A percentile compares a stretch with the other conserved stretches of the same genome.
These are phyloP conservation scores for Neosilurus hyrtlii DNA, from an alignment of 2,797 vertebrate genomes.

Conservation along the genomic window DNA sequence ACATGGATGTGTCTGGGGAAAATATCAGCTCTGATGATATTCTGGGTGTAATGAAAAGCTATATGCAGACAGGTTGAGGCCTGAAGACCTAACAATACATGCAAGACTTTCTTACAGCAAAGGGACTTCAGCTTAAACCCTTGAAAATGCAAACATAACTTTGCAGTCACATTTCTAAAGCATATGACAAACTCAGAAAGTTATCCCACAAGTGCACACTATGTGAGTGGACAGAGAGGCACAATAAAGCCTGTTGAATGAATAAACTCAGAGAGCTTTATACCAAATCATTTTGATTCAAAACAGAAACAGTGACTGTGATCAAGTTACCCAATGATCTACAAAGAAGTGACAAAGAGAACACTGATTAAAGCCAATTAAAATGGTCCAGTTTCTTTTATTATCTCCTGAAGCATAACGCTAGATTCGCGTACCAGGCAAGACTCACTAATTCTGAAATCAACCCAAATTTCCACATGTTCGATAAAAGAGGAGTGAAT, in stretches of 20 bases:
- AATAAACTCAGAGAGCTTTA: not conserved
- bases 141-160: not conserved
- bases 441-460: not conserved
- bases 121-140: not conserved
- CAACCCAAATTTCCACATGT: not conserved
- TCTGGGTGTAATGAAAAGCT: not conserved
- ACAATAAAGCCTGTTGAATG: not conserved
- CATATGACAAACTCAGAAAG: not conserved
- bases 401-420: not conserved
- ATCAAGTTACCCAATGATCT: not conserved
- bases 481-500: not conserved
- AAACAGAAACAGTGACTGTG: not conserved
- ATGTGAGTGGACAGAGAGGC: not conserved
- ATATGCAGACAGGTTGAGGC: not conserved
- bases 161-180: not conserved
- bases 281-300: conserved; percentile 1
- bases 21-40: not conserved
- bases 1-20: not conserved
- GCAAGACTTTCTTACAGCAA: not conserved
- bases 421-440: not conserved
- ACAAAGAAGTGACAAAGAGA: not conserved
- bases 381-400: not conserved
- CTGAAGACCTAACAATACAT: not conserved
- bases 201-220: not conserved
- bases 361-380: not conserved